Evolutionary conservation across 2,113 vertebrate genomes (phyloP).

Genomic region (Neotragus moschatus): DNA sequence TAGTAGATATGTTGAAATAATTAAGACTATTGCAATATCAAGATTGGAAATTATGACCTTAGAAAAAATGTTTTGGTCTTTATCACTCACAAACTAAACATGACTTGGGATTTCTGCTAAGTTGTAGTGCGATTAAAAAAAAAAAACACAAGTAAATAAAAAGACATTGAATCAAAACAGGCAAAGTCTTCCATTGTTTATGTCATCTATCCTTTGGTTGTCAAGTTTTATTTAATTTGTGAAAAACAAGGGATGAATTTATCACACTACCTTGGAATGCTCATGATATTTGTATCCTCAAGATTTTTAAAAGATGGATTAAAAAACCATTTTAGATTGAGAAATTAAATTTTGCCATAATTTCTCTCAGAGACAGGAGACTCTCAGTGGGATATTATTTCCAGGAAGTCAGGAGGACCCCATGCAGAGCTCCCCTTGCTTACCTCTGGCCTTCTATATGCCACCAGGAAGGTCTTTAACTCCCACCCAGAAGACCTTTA

Average conservation of each 20-base stretch:
- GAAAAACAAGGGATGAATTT: background rate
- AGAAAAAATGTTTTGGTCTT: background rate
- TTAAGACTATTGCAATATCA: background rate
- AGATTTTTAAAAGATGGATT: background rate
- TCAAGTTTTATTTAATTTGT: conserved; percentile 1
- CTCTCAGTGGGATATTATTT: background rate
- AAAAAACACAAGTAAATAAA: background rate
- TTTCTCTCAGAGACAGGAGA: background rate
- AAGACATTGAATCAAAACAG: background rate
- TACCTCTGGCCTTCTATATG: background rate
- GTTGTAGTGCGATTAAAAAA: background rate
- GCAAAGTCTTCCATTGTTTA: background rate
- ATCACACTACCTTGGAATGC: background rate
- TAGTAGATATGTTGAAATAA: background rate
- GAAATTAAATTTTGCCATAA: background rate
- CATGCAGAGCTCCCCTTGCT: background rate
- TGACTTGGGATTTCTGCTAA: background rate
- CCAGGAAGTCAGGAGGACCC: background rate
- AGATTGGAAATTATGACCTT: background rate
- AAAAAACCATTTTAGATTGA: background rate
- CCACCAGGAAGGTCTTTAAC: background rate
- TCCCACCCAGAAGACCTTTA: background rate
- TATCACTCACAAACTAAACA: background rate
- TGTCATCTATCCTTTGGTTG: background rate
- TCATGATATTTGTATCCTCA: background rate